phyloP scores from a whole-genome alignment of 2,888 invertebrate species.

The Rhogogaster chlorosoma region DNA sequence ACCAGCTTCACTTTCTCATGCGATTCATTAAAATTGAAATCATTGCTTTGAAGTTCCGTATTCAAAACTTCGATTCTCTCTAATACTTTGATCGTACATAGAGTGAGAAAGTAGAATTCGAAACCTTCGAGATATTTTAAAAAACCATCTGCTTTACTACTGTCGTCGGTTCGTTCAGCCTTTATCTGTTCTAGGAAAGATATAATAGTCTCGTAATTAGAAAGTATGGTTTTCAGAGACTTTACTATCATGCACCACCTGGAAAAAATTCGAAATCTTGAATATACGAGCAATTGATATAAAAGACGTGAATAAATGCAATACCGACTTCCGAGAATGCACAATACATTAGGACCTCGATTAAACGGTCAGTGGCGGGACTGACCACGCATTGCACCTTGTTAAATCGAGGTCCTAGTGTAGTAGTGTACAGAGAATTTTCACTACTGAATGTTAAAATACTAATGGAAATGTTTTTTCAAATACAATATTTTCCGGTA shows the following conservation, averaged over 20 bases:
- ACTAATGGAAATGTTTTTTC: neutral
- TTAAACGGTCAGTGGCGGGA: too few relatives aligned
- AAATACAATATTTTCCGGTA: constrained; percentile 11
- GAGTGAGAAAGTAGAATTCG: constrained; percentile 38
- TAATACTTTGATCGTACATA: constrained; percentile 48
- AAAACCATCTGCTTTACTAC: constrained; percentile 45
- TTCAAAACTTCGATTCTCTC: constrained; percentile 52
- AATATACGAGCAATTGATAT: neutral
- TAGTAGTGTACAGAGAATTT: neutral
- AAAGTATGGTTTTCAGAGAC: constrained; percentile 46
- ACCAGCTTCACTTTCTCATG: constrained; percentile 44
- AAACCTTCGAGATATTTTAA: constrained; percentile 33
- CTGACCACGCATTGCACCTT: too few relatives aligned
- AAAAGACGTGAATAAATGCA: constrained; percentile 6
- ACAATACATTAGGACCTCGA: too few relatives aligned
- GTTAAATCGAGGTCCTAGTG: too few relatives aligned
- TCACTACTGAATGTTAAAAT: neutral
- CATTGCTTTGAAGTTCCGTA: constrained; percentile 37
- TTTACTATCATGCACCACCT: constrained; percentile 27
- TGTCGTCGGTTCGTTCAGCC: constrained; percentile 26
- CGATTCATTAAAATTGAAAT: constrained; percentile 44
- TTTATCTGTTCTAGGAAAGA: constrained; percentile 35
- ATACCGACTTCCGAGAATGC: constrained; percentile 4
- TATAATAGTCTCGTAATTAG: constrained; percentile 44
- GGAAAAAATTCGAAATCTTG: constrained; percentile 3